Conservation (phyloP, 2,797 vertebrate species). For the Discoglossus pictus region DNA sequence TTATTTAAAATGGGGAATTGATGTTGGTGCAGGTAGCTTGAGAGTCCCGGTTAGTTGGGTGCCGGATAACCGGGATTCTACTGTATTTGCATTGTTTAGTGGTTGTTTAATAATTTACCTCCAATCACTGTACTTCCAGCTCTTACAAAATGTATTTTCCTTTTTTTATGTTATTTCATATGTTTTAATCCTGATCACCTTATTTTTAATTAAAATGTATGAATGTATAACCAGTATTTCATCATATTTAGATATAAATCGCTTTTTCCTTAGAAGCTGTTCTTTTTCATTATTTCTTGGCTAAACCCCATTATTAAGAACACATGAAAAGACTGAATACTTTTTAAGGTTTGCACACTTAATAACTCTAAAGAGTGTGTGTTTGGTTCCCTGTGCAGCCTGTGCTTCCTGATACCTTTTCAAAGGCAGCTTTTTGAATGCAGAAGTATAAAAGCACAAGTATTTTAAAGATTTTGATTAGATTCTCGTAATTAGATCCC, state of each 20-base stretch:
- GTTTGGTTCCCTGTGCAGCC: neutral
- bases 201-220: too few species aligned
- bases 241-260: too few species aligned
- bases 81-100: too few species aligned
- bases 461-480: constrained; percentile 68
- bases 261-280: too few species aligned
- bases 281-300: constrained; percentile 12
- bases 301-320: constrained; percentile 3
- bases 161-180: too few species aligned
- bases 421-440: constrained; percentile 32
- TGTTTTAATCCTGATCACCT: neutral
- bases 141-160: too few species aligned
- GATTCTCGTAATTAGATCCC: constrained; percentile 71
- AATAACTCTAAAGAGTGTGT: neutral
- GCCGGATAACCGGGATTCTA: too few species aligned
- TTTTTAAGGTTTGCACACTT: constrained; percentile 7
- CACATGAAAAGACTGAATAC: constrained; percentile 5
- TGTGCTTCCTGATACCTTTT: constrained; percentile 40
- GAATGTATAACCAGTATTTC: too few species aligned
- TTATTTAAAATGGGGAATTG: too few species aligned
- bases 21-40: too few species aligned
- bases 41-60: too few species aligned
- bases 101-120: too few species aligned
- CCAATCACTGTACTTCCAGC: neutral
- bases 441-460: constrained; percentile 59